Conservation (phyloP, 1,140 invertebrate species). For the Bombyx mandarina region DNA sequence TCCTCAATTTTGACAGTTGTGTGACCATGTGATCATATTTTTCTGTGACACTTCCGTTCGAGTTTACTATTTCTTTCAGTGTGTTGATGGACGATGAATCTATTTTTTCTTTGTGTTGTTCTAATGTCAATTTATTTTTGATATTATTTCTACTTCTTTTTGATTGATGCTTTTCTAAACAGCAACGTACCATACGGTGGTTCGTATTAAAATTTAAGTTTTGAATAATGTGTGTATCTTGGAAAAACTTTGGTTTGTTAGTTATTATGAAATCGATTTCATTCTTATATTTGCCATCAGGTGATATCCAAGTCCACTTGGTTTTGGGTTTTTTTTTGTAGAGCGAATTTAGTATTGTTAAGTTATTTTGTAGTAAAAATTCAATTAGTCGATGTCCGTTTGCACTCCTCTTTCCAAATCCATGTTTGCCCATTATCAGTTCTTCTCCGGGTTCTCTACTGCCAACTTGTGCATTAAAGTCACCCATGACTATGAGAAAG, state of each 20-base stretch:
- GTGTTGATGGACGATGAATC: constrained; percentile 2
- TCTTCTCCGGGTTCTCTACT: constrained; percentile 13
- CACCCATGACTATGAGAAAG: constrained; percentile 14
- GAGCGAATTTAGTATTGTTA: constrained; percentile 12
- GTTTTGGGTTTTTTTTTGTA: constrained; percentile 17
- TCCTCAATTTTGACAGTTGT: constrained; percentile 6
- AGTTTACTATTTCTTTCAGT: constrained; percentile 13
- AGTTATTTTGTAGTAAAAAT: constrained; percentile 9
- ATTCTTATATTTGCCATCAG: constrained; percentile 14
- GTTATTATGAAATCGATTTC: constrained; percentile 18
- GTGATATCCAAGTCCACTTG: constrained; percentile 14
- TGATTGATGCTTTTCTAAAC: constrained; percentile 5
- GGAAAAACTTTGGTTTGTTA: constrained; percentile 11
- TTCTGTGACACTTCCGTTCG: constrained; percentile 8
- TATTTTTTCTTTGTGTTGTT: constrained; percentile 2
- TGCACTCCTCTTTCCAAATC: constrained; percentile 12
- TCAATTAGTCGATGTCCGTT: constrained; percentile 11
- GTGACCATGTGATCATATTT: constrained; percentile 8
- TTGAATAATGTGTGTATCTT: constrained; percentile 5
- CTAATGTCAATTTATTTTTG: constrained; percentile 2
- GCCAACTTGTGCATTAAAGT: too few species aligned
- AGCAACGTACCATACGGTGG: constrained; percentile 15
- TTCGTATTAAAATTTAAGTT: constrained; percentile 13
- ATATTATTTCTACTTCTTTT: constrained; percentile 6
- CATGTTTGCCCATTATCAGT: constrained; percentile 9